Conservation (phyloP, 2,888 invertebrate species). For the Melangyna quadrimaculata region DNA sequence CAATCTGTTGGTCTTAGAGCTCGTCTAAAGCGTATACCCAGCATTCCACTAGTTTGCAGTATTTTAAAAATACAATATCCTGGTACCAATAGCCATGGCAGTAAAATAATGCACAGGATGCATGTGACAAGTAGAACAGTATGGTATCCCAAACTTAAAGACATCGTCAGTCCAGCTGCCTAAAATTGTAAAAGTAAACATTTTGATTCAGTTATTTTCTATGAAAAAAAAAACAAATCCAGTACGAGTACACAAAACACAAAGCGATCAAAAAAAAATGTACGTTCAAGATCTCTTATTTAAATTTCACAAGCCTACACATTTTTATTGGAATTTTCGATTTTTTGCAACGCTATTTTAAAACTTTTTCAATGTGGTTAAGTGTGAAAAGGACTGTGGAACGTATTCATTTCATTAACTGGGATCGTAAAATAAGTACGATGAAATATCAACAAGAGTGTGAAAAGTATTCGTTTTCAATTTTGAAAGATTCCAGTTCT, state of each 20-base stretch:
- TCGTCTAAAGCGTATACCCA: slow-evolving; percentile 74
- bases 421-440: too few species aligned
- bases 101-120: slow-evolving; percentile 71
- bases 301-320: neutral
- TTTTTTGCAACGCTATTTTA: too few species aligned
- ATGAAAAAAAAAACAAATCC: neutral
- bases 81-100: slow-evolving; percentile 76
- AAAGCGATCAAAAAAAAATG: too few species aligned
- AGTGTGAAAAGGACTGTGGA: too few species aligned
- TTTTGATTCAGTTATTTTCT: neutral
- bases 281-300: too few species aligned
- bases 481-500: too few species aligned
- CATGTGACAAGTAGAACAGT: slow-evolving; percentile 28
- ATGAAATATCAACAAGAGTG: too few species aligned
- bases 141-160: neutral
- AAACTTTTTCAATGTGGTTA: too few species aligned
- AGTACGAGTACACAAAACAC: too few species aligned
- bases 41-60: slow-evolving; percentile 74
- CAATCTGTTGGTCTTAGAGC: slow-evolving; percentile 78
- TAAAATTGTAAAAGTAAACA: neutral
- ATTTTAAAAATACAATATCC: slow-evolving; percentile 75
- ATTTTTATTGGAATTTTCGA: too few species aligned
- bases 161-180: neutral
- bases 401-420: too few species aligned
- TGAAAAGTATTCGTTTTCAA: too few species aligned